Conservation (phyloP, 30 jellyfish, hydroid and myxozoan species). For the Chironex yamaguchii region DNA sequence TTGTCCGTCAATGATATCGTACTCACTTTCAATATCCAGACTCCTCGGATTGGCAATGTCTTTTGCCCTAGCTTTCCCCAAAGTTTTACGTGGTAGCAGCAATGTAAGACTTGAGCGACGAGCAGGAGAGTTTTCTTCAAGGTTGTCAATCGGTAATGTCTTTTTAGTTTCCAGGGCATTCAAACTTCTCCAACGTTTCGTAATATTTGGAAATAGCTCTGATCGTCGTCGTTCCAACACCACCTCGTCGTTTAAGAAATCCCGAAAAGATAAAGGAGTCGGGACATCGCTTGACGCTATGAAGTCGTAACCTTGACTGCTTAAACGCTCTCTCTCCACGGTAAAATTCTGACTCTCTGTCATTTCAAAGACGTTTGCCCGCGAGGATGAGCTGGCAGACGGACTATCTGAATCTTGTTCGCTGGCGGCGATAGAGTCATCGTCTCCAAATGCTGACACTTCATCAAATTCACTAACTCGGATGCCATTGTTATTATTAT, state of each 20-base stretch:
- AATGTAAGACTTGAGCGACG: neutral
- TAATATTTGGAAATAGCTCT: neutral
- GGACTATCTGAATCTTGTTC: neutral
- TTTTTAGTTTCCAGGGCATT: neutral
- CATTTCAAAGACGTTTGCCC: neutral
- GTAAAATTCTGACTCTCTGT: neutral
- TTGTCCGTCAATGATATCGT: neutral
- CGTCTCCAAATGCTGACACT: neutral
- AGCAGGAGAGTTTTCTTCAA: neutral
- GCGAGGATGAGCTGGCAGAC: neutral
- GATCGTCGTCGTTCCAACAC: neutral
- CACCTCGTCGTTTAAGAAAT: neutral
- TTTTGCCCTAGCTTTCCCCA: neutral
- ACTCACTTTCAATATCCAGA: neutral
- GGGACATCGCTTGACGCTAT: neutral
- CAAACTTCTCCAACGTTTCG: neutral
- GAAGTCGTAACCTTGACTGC: neutral
- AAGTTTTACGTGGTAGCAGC: neutral
- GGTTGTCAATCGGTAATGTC: neutral
- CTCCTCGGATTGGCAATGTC: neutral
- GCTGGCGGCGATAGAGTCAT: neutral
- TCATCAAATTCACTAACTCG: neutral
- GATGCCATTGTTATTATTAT: neutral
- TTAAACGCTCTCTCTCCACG: neutral
- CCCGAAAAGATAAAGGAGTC: neutral